Conservation (phyloP, 2,888 invertebrate genomes). For the Lasioglossum vierecki region DNA sequence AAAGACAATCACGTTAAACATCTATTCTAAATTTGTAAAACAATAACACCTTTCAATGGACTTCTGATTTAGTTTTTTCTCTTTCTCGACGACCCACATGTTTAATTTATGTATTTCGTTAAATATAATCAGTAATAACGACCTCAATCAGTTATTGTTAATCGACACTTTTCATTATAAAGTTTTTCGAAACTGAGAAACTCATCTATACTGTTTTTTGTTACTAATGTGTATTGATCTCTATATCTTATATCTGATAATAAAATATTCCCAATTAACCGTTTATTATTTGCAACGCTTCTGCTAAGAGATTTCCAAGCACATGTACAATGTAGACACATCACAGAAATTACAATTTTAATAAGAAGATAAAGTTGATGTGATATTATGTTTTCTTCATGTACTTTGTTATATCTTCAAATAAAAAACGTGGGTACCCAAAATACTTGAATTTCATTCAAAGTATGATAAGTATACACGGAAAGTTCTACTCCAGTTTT, state of each 20-base stretch:
- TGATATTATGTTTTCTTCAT: background rate
- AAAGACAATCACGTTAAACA: no score
- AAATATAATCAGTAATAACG: background rate
- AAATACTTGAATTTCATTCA: background rate
- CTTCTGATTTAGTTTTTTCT: no score
- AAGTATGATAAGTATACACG: background rate
- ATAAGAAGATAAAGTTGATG: background rate
- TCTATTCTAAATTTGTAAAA: background rate
- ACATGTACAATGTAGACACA: background rate
- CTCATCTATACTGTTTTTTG: no score
- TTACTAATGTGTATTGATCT: no score
- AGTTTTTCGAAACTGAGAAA: no score
- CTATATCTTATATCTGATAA: no score
- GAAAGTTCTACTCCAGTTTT: background rate
- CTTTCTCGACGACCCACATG: background rate
- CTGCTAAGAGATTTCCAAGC: no score
- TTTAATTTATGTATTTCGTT: background rate
- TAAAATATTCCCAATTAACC: background rate
- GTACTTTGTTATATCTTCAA: background rate
- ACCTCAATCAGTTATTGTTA: background rate
- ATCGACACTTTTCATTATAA: background rate
- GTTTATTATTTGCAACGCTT: no score
- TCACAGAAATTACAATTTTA: background rate
- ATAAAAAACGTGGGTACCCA: background rate
- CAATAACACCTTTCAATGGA: background rate